phyloP scores from a whole-genome alignment of 2,113 vertebrate species.

The Cinclus mexicanus region DNA sequence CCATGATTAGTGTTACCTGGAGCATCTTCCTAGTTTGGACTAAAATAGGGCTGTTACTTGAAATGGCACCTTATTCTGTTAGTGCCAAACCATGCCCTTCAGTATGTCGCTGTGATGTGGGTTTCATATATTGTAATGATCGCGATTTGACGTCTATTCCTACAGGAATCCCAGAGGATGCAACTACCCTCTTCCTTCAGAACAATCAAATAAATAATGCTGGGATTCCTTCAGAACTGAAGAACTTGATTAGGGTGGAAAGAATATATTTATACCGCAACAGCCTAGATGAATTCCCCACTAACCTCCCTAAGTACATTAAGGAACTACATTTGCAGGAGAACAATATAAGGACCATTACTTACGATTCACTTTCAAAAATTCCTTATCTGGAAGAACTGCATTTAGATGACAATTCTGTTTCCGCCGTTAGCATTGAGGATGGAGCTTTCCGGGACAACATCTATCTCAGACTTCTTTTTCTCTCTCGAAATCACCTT shows the following conservation, averaged over 20 bases:
- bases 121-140: conserved; percentile 99
- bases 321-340: conserved; percentile 98
- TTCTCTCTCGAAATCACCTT: conserved; percentile 96
- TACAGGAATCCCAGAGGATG: conserved; percentile 90
- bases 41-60: conserved; percentile 90
- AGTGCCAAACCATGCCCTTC: conserved; percentile 91
- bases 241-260: conserved; percentile 89
- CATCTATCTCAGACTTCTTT: conserved; percentile 92
- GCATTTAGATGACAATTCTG: conserved; percentile 98
- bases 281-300: conserved; percentile 97
- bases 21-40: conserved; percentile 90
- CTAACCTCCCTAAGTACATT: conserved; percentile 92
- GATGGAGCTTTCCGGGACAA: conserved; percentile 97
- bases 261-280: conserved; percentile 98
- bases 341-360: conserved; percentile 97
- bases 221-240: conserved; percentile 93
- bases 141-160: conserved; percentile 97
- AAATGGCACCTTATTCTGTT: conserved; percentile 84
- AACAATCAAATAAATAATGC: conserved; percentile 99
- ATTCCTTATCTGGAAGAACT: conserved; percentile 97
- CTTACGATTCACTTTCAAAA: conserved; percentile 91
- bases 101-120: conserved; percentile 92
- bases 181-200: conserved; percentile 97
- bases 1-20: conserved; percentile 92
- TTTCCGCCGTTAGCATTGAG: conserved; percentile 97